Conservation (phyloP, 1,140 invertebrate genomes). For the Ostrea denselamellosa region DNA sequence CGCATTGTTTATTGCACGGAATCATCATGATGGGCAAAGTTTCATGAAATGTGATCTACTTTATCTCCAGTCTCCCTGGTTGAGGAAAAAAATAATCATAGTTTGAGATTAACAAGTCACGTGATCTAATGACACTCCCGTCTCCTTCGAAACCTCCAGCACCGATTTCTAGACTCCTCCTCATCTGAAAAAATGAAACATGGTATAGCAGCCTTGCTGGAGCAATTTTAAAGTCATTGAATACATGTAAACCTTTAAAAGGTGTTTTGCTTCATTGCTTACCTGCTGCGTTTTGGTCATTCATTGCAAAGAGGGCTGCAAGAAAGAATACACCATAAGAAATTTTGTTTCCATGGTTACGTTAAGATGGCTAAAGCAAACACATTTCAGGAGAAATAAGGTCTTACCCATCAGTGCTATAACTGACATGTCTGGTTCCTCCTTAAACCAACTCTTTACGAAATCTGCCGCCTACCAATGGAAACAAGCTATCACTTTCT, state of each 20-base stretch:
- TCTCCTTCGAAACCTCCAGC: constrained; percentile 19
- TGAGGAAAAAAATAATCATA: too few species aligned
- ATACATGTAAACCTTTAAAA: neutral
- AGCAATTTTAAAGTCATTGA: neutral
- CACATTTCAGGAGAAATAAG: neutral
- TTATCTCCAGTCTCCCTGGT: too few species aligned
- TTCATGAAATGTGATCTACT: too few species aligned
- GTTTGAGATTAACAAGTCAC: neutral
- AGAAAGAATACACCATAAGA: neutral
- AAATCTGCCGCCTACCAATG: constrained; percentile 1
- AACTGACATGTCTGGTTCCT: constrained; percentile 23
- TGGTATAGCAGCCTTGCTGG: neutral
- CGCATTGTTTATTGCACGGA: neutral
- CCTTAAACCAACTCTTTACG: constrained; percentile 9
- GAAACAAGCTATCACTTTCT: neutral
- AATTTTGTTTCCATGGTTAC: neutral
- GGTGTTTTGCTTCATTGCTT: neutral
- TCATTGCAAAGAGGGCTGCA: constrained; percentile 27
- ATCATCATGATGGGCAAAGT: neutral
- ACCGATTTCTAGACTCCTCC: neutral
- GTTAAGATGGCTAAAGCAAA: neutral
- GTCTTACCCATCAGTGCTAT: constrained; percentile 2
- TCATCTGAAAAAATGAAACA: neutral
- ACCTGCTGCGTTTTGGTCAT: constrained; percentile 16
- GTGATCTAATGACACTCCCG: neutral